phyloP scores from a whole-genome alignment of 2,797 vertebrate genomes.

The Ataeniobius toweri region DNA sequence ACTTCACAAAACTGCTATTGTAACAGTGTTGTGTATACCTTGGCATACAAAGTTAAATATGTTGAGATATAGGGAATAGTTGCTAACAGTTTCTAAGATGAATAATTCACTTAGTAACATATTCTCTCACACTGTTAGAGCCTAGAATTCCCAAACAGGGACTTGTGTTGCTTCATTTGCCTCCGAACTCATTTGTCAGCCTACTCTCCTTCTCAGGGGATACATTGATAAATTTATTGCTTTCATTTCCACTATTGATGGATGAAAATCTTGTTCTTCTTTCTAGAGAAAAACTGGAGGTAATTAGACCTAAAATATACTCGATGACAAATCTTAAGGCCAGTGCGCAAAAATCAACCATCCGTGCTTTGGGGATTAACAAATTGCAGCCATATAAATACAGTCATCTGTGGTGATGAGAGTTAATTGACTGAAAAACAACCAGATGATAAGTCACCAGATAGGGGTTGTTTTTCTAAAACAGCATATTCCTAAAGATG shows the following conservation, averaged over 20 bases:
- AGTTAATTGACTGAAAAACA: conserved; percentile 76
- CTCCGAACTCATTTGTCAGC: conserved; percentile 51
- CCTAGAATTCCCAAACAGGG: conserved; percentile 25
- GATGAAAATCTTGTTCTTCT: conserved; percentile 43
- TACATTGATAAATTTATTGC: conserved; percentile 61
- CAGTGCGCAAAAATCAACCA: conserved; percentile 70
- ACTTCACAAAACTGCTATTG: neutral
- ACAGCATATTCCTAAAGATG: conserved; percentile 64
- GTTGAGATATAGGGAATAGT: conserved; percentile 14
- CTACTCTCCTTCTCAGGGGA: conserved; percentile 50
- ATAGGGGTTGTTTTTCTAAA: conserved; percentile 52
- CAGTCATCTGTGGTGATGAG: conserved; percentile 71
- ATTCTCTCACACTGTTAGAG: conserved; percentile 23
- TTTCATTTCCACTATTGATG: conserved; percentile 60
- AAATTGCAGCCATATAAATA: conserved; percentile 75
- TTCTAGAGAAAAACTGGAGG: conserved; percentile 49
- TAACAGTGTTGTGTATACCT: neutral
- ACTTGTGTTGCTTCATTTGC: conserved; percentile 52
- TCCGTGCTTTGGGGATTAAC: conserved; percentile 72
- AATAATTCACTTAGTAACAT: conserved; percentile 9
- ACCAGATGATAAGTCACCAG: conserved; percentile 68
- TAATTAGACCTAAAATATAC: conserved; percentile 67
- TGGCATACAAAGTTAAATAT: conserved; percentile 4
- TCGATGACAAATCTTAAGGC: conserved; percentile 69
- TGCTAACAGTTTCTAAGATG: conserved; percentile 20